phyloP scores from a whole-genome alignment of 1,140 invertebrate genomes.

The Lasioglossum albipes region DNA sequence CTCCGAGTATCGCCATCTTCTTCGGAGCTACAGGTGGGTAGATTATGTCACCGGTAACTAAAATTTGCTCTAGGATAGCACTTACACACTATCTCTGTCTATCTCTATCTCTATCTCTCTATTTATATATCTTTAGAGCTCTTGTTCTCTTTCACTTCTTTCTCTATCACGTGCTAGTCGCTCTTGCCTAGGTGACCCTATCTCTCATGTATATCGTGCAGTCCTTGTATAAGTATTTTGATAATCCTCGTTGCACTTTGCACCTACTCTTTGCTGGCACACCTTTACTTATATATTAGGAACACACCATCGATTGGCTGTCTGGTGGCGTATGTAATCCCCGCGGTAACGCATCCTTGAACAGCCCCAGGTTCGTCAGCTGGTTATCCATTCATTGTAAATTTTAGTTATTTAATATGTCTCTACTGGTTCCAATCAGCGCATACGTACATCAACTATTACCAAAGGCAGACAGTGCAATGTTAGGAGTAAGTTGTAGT shows the following conservation, averaged over 20 bases:
- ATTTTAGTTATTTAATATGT: conserved; percentile 41
- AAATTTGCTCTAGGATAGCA: conserved; percentile 29
- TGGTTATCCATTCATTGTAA: conserved; percentile 44
- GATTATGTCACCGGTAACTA: conserved; percentile 33
- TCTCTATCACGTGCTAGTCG: conserved; percentile 49
- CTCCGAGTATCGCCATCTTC: conserved; percentile 76
- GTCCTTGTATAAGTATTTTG: conserved; percentile 32
- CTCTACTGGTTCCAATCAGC: conserved; percentile 37
- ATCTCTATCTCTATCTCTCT: too few species aligned
- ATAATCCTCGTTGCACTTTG: conserved; percentile 39
- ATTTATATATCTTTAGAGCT: neutral
- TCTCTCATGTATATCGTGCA: conserved; percentile 30
- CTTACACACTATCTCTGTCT: conserved; percentile 7
- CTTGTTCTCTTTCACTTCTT: conserved; percentile 38
- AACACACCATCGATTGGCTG: conserved; percentile 70
- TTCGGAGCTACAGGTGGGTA: conserved; percentile 78
- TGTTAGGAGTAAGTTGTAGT: conserved; percentile 55
- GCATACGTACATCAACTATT: conserved; percentile 40
- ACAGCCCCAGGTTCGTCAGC: conserved; percentile 43
- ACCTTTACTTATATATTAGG: conserved; percentile 47
- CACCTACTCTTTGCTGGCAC: conserved; percentile 56
- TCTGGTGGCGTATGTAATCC: conserved; percentile 70
- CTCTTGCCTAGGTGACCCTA: conserved; percentile 36
- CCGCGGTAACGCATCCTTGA: conserved; percentile 48
- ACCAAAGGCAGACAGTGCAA: conserved; percentile 41